Base-by-base conservation (phyloP, 2,797 vertebrate species). In the Sebastes reedi region DNA sequence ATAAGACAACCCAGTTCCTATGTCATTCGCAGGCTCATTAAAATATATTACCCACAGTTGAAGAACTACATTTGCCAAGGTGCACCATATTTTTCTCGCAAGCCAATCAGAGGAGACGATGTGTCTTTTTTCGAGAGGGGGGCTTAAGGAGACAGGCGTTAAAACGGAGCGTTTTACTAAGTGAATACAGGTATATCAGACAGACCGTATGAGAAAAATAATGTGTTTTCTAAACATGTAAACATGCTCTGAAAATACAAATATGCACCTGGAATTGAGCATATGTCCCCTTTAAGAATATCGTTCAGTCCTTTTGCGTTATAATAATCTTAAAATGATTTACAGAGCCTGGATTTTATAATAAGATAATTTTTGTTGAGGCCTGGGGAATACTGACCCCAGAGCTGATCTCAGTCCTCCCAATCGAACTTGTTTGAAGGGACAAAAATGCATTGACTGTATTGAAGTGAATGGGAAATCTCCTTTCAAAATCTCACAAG, bases 121-220 rank as follows among this genome's bases (percentile, higher is more conserved):
- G 39, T 0, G 39, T 14, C 39, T 42, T 42, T 39, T 42, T 14
- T 42, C 2, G 5, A 0, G 39, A 42, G 39, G 39, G 39, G 39
- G 39, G 39, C 39, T 42, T 42, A 42, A 14, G 0, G 39, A 42
- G 13, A 42, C 39, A 39, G 0, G 39, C 0, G 1, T 39, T 39
- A 39, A 39, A 39, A 39, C 2, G 36, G 13, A 39, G 36, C 36
- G 36, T 6, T 39, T 39, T 13, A 39, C 5, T 14, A 39, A 1
- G 36, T 42, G 39, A 42, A 42, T 42, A 0, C 16, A 46, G 16
- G 42, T 18, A 46, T 20, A 46, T 46, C 42, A 46, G 42, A 46
- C 7, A 46, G 42, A 0, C 42, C 16, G 0, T 46, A 46, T 46
- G 0, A 46, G 42, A 46, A 46, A 18, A 46, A 46, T 20, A 0